A percentile compares a stretch with the other conserved stretches of the same genome.
Evolutionary conservation across 2,888 invertebrate genomes (phyloP).

Genomic region (Aphidius colemani): DNA sequence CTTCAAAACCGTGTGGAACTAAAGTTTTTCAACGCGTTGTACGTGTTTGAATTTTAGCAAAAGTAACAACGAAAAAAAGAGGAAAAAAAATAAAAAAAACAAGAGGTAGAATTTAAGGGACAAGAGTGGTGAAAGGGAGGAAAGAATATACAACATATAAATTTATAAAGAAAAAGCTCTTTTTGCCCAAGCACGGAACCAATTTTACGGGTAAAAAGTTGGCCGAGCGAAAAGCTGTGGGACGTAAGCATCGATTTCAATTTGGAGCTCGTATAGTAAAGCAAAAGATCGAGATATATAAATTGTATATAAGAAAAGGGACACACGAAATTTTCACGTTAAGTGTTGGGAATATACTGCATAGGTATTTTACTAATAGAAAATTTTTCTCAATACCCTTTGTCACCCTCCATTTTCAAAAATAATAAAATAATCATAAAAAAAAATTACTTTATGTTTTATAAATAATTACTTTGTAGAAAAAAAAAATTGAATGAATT

Average conservation of each 20-base stretch:
- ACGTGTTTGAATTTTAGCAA: conserved; percentile 31
- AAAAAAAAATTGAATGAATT: conserved; percentile 20
- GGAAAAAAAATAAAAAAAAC: conserved; percentile 11
- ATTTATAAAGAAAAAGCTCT: conserved; percentile 11
- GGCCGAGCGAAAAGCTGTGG: conserved; percentile 33
- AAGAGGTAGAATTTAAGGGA: conserved; percentile 1
- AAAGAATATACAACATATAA: conserved; percentile 30
- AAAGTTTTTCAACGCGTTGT: conserved; percentile 18
- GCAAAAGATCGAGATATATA: conserved; percentile 24
- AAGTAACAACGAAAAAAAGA: conserved; percentile 14
- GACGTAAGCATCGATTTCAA: conserved; percentile 40
- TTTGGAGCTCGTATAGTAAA: conserved; percentile 25
- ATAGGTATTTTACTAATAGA: neutral
- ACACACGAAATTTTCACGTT: conserved; percentile 17
- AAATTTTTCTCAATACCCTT: conserved; percentile 24
- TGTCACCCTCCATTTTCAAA: conserved; percentile 17
- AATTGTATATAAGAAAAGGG: neutral
- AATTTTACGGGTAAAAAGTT: conserved; percentile 42
- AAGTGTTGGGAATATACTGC: conserved; percentile 22
- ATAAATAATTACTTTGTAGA: conserved; percentile 27
- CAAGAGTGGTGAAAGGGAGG: conserved; percentile 21
- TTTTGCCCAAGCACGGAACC: conserved; percentile 34
- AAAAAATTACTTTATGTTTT: conserved; percentile 23
- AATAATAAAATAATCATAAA: too few relatives aligned
- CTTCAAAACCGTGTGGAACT: conserved; percentile 29